Base-by-base conservation (phyloP, 2,888 invertebrate genomes). In the Elysia crispata region DNA sequence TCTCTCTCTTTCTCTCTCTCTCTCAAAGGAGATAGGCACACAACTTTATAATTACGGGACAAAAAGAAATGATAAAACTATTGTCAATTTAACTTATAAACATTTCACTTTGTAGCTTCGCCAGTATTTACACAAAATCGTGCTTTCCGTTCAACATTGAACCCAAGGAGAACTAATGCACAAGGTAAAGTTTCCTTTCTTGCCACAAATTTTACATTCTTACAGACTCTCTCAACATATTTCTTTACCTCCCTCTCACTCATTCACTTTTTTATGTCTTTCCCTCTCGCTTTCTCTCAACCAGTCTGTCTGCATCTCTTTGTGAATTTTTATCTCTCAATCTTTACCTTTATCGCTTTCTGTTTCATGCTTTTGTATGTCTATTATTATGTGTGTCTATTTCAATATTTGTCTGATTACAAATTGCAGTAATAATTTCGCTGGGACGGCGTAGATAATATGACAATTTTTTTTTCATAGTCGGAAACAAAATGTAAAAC, bases 221-320 rank as follows among this genome's bases (percentile, higher is more conserved):
- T 73, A 23, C 54, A 28, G 23, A 11, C 54, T 31, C 28, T 31
- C 49, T 25, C 49, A 18, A n/a, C 49, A 5, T 25, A n/a, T 49
- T 49, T 72, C 41, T 72, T 49, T 72, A 20, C 13, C 72, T 72
- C 41, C 49, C 72, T 72, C 8, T 72, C 72, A 41, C 13, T 72
- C 72, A 41, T n/a, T 33, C 72, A 41, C 41, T 72, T 49, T 72
- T 6, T 72, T 49, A n/a, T 72, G 8, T 72, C 72, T 72, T n/a
- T 72, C 72, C 49, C 8, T 72, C 31, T 72, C 41, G 31, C 72
- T 72, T n/a, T 72, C 49, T 72, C 41, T 72, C 72, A 41, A 20
- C 49, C 72, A 41, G 25, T 72, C 72, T 33, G 25, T 72, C 72
- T 33, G 25, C 49, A 33, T 33, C 41, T 41, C 72, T 72, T n/a